Evolutionary conservation across 2,888 invertebrate species (phyloP), one percentile per base, ranked within the genome.

Genomic region (Mesoligia furuncula): DNA sequence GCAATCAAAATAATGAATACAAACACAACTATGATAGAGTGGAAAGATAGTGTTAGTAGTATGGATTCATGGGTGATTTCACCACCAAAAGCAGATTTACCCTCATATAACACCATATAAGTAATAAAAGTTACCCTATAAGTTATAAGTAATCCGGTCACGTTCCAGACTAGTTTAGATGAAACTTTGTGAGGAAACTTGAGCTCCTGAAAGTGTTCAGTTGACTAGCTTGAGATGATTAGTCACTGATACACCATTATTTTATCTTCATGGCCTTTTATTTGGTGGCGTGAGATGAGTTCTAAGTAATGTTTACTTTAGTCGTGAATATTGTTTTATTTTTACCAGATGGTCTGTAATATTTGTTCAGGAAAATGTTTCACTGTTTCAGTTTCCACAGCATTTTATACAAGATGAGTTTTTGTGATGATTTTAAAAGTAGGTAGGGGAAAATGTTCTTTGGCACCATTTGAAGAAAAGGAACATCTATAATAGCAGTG

Each of bases 211-310:
- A 51, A n/a, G 59, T 45, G 20, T 64, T 71, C 39, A 54, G 59
- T 73, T 36, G 45, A 67, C 48, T 81, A 59, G 51, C 51, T 74
- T 39, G 45, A 3, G 9, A 61, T 77, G 61, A 75, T 83, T 66
- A 77, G 73, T 65, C 11, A 61, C 75, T 73, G 77, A 80, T 86
- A 77, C 74, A 75, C 74, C 45, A 73, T 78, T 73, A 75, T 85
- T 78, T 73, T 78, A 62, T 71, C 57, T 45, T 77, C 51, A 64
- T 31, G 62, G 62, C 15, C 42, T 31, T 68, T 69, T 59, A 51
- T 68, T 72, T 65, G 24, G 11, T 17, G 1, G n/a, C 62, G 74
- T 85, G 71, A 74, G 57, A 15, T 39, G 71, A 72, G 71, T 80
- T 54, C 11, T 31, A 51, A 73, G 36, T 15, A 13, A 20, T 48